phyloP scores from a whole-genome alignment of 1,140 invertebrate species.

The Druon quercuslanigerum region DNA sequence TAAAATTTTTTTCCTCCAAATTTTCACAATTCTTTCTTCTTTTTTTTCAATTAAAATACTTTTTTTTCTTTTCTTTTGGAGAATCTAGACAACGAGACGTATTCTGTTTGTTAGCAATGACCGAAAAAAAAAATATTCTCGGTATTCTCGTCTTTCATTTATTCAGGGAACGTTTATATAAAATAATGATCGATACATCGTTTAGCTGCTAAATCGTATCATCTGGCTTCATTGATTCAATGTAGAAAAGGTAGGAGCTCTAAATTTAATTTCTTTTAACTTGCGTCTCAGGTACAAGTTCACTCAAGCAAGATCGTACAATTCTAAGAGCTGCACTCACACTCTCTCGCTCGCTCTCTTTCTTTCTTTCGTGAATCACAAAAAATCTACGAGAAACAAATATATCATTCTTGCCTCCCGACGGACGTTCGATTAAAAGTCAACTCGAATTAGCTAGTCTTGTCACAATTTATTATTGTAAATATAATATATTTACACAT shows the following conservation, averaged over 20 bases:
- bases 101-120: neutral
- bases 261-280: conserved; percentile 28
- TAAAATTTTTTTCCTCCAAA: no score
- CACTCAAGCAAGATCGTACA: conserved; percentile 25
- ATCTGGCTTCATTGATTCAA: conserved; percentile 27
- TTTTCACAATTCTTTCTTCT: no score
- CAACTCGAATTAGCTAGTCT: conserved; percentile 41
- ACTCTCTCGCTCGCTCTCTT: conserved; percentile 31
- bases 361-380: conserved; percentile 33
- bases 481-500: conserved; percentile 72
- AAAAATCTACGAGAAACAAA: conserved; percentile 36
- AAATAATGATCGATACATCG: conserved; percentile 26
- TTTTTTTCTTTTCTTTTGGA: no score
- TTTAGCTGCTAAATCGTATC: conserved; percentile 30
- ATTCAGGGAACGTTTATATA: conserved; percentile 30
- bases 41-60: no score
- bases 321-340: conserved; percentile 8
- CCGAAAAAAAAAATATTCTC: conserved; percentile 13
- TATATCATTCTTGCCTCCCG: conserved; percentile 24
- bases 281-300: conserved; percentile 27
- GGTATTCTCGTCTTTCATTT: conserved; percentile 28
- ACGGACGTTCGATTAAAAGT: conserved; percentile 25
- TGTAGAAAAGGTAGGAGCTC: conserved; percentile 31
- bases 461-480: conserved; percentile 69
- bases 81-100: no score